Evolutionary conservation across 1,140 invertebrate species (phyloP).

Genomic region (Diabrotica undecimpunctata): DNA sequence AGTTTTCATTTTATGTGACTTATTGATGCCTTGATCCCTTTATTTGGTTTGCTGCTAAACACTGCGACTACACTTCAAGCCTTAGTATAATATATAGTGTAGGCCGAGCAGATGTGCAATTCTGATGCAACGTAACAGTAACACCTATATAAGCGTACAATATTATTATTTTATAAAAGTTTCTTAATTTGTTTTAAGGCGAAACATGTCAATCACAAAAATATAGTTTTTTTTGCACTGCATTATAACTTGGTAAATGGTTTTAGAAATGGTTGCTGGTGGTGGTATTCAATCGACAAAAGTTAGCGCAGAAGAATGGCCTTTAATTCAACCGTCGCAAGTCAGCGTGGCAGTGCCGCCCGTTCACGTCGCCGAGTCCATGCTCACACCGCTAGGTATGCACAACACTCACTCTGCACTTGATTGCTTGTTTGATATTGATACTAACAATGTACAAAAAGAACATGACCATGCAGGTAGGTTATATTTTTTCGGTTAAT

Average conservation of each 20-base stretch:
- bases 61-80: too few species aligned
- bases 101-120: too few species aligned
- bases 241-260: conserved; percentile 28
- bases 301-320: conserved; percentile 54
- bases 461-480: not conserved
- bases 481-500: not conserved
- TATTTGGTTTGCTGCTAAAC: too few species aligned
- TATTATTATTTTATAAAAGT: too few species aligned
- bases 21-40: too few species aligned
- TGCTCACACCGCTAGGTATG: conserved; percentile 74
- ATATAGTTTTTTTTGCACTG: too few species aligned
- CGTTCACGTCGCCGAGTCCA: conserved; percentile 72
- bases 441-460: not conserved
- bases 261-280: conserved; percentile 47
- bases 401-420: conserved; percentile 7
- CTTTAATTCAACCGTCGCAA: conserved; percentile 75
- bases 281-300: conserved; percentile 43
- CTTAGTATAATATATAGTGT: too few species aligned
- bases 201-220: too few species aligned
- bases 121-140: too few species aligned
- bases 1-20: too few species aligned
- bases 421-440: conserved; percentile 11
- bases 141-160: too few species aligned
- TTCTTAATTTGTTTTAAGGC: too few species aligned
- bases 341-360: conserved; percentile 71